phyloP scores from a whole-genome alignment of 2,888 invertebrate genomes.

The Pyrrhia umbra region DNA sequence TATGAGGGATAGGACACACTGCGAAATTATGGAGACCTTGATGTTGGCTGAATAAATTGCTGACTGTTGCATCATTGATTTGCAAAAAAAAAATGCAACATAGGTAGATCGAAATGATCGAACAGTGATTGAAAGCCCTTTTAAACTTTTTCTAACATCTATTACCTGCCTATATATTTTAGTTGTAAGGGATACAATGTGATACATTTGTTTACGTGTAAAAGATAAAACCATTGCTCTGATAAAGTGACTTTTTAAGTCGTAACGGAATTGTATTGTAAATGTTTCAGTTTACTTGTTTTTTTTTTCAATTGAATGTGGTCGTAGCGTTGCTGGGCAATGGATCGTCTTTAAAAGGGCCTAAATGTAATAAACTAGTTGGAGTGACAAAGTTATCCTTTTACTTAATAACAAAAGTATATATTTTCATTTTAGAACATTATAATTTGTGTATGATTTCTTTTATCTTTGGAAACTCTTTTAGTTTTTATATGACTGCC shows the following conservation, averaged over 20 bases:
- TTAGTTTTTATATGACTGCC: slow-evolving; percentile 16
- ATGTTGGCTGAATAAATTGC: neutral
- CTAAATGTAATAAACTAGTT: slow-evolving; percentile 17
- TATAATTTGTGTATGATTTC: neutral
- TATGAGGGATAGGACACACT: neutral
- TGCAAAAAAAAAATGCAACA: neutral
- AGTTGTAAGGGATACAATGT: slow-evolving; percentile 72
- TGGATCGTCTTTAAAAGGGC: slow-evolving; percentile 47
- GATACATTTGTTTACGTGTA: slow-evolving; percentile 66
- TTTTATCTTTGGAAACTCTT: slow-evolving; percentile 14
- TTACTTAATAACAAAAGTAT: slow-evolving; percentile 1
- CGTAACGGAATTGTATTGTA: slow-evolving; percentile 1
- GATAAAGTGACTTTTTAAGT: slow-evolving; percentile 30
- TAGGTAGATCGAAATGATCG: too few species aligned
- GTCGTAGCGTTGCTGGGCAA: slow-evolving; percentile 27
- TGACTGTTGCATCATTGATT: neutral
- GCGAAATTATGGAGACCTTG: too few species aligned
- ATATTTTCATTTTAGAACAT: slow-evolving; percentile 22
- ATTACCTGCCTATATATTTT: too few species aligned
- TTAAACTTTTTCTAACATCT: too few species aligned
- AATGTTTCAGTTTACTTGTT: slow-evolving; percentile 17
- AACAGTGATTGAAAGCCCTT: too few species aligned
- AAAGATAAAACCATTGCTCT: slow-evolving; percentile 64
- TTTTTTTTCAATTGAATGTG: slow-evolving; percentile 17
- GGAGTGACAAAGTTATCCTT: slow-evolving; percentile 7